These are phyloP conservation scores for Rhea pennata DNA, from an alignment of 2,113 vertebrate genomes.

Conservation along the genomic window DNA sequence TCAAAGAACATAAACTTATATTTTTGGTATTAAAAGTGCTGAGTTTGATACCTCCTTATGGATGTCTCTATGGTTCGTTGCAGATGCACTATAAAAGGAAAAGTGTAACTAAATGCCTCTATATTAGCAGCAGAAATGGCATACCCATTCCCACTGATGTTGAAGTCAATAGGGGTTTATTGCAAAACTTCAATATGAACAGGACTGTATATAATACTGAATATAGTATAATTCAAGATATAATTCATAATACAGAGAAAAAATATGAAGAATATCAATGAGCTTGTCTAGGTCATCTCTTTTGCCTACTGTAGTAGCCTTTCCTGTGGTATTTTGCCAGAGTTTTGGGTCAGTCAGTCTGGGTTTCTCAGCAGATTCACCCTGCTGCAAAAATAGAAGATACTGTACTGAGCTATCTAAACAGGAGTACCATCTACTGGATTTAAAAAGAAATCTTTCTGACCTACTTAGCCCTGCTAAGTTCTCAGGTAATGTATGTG, in stretches of 20 bases:
- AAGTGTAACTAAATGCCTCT: background rate
- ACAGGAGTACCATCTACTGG: slow-evolving; percentile 72
- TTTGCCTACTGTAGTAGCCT: background rate
- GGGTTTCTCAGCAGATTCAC: background rate
- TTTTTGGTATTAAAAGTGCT: background rate
- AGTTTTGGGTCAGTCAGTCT: background rate
- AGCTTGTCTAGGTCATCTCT: background rate
- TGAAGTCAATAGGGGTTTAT: slow-evolving; percentile 22
- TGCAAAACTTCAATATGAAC: background rate
- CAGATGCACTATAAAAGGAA: slow-evolving; percentile 32
- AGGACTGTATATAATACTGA: background rate
- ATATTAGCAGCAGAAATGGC: slow-evolving; percentile 10
- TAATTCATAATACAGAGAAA: background rate
- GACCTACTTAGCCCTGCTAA: slow-evolving; percentile 36
- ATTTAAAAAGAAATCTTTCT: slow-evolving; percentile 54
- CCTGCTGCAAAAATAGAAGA: slow-evolving; percentile 16
- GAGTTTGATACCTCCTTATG: background rate
- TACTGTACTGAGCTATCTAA: slow-evolving; percentile 38
- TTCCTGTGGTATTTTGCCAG: background rate
- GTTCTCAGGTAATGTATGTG: background rate
- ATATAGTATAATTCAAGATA: background rate
- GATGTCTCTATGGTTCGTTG: background rate
- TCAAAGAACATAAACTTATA: background rate
- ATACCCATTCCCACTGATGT: background rate
- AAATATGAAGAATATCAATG: background rate